These are phyloP conservation scores for Eleutherodactylus coqui DNA, from an alignment of 2,797 vertebrate species.

Conservation along the genomic window DNA sequence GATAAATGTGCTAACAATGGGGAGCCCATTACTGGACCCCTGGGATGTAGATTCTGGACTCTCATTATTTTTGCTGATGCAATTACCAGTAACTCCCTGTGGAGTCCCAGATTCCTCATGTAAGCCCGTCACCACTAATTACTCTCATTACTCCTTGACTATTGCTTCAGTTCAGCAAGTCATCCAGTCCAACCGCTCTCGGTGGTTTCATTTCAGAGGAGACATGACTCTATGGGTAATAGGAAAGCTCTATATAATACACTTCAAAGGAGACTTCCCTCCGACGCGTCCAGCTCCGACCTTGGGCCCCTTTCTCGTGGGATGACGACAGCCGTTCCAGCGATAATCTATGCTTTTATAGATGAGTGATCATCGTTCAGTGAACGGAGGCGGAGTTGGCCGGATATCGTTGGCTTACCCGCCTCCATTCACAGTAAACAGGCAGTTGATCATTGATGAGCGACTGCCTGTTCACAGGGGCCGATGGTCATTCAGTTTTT, in stretches of 20 bases:
- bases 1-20: conserved; percentile 38
- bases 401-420: too few relatives aligned
- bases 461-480: too few relatives aligned
- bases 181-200: not conserved
- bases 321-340: too few relatives aligned
- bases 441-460: too few relatives aligned
- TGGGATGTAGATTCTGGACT: not conserved
- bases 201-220: not conserved
- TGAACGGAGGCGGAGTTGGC: too few relatives aligned
- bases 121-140: conserved; percentile 11
- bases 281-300: too few relatives aligned
- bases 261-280: not conserved
- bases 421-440: too few relatives aligned
- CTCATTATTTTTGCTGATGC: conserved; percentile 18
- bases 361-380: too few relatives aligned
- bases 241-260: not conserved
- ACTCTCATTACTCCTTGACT: not conserved
- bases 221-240: not conserved
- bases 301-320: too few relatives aligned
- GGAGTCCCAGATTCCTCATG: not conserved
- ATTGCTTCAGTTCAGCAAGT: not conserved
- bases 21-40: conserved; percentile 18
- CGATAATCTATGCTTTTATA: too few relatives aligned
- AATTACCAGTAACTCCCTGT: conserved; percentile 23
- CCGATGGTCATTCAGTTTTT: too few relatives aligned